Evolutionary conservation across 2,888 invertebrate genomes (phyloP), one percentile per base, ranked within the genome.

Genomic region (Melieria omissa): DNA sequence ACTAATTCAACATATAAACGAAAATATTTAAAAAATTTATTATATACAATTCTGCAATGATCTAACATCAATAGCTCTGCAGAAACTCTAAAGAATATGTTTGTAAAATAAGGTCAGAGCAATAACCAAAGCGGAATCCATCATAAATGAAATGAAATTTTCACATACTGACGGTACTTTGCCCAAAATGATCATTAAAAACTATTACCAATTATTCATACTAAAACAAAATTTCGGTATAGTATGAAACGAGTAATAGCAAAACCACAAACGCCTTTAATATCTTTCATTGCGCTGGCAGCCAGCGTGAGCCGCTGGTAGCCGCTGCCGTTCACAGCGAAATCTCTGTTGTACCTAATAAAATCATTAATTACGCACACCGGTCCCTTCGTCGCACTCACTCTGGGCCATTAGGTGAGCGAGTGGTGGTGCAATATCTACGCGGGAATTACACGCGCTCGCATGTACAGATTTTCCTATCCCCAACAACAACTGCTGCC

Each of bases 201-300:
- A 80, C 79, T 80, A 81, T 81, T 81, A 81, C 78, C 83, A 81
- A 81, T 81, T 81, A 83, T 81, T 83, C 83, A 81, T 81, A 82
- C 81, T 82, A 83, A 81, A 62, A 61, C 81, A 77, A 5, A n/a
- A 57, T 57, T 65, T 16, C 5, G 12, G 8, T 55, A 2, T 55
- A 65, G 6, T 10, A 29, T 41, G 14, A 52, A 52, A 52, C 12
- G 14, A 52, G 14, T 0, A 52, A 52, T 49, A 49, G 14, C 5
- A 52, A 52, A 52, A 52, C 4, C 14, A 52, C 52, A 52, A 52
- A 52, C 12, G 5, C 14, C 49, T 10, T 10, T 49, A 10, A 10
- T 49, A 10, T 8, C 12, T 52, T 52, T 52, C 7, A 52, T n/a
- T 14, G 52, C 12, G 12, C 52, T n/a, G 14, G 10, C 52, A 52